Percentiles rank a stretch among this genome's conserved stretches.
These are phyloP conservation scores for Thymallus thymallus DNA, from an alignment of 2,113 vertebrate species.

Conservation along the genomic window DNA sequence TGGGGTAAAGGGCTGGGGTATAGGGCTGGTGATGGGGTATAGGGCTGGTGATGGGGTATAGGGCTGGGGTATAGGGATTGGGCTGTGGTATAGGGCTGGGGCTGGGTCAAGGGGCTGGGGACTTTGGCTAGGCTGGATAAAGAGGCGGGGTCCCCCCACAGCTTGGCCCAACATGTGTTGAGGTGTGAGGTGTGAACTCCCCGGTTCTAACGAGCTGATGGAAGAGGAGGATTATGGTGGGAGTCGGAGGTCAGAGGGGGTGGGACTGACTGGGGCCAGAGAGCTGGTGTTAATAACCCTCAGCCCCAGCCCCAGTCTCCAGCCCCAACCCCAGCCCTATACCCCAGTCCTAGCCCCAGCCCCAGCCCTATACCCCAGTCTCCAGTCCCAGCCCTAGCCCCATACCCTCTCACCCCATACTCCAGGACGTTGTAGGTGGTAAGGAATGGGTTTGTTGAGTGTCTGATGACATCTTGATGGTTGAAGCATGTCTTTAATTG, in stretches of 20 bases:
- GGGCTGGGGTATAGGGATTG: background rate
- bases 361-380: background rate
- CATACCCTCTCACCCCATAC: too few species aligned
- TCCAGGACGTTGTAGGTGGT: too few species aligned
- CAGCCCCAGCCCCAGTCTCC: conserved; percentile 12
- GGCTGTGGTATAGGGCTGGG: conserved; percentile 17
- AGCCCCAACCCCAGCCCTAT: background rate
- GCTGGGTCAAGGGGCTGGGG: conserved; percentile 5
- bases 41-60: background rate
- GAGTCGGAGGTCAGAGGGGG: conserved; percentile 61
- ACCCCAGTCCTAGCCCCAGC: conserved; percentile 34
- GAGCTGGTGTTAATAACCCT: conserved; percentile 60
- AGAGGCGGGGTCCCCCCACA: conserved; percentile 27
- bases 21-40: too few species aligned
- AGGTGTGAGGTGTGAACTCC: conserved; percentile 78
- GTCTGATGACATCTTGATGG: too few species aligned
- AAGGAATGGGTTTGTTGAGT: too few species aligned
- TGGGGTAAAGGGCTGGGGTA: too few species aligned
- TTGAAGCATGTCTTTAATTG: too few species aligned
- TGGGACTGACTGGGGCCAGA: conserved; percentile 50
- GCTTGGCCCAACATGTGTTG: conserved; percentile 72
- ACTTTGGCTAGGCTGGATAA: too few species aligned
- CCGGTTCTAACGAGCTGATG: conserved; percentile 68
- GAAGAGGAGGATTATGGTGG: conserved; percentile 61
- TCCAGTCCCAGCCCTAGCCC: too few species aligned